These are phyloP conservation scores for Ophion ellenae DNA, from an alignment of 2,888 invertebrate species.

Conservation along the genomic window DNA sequence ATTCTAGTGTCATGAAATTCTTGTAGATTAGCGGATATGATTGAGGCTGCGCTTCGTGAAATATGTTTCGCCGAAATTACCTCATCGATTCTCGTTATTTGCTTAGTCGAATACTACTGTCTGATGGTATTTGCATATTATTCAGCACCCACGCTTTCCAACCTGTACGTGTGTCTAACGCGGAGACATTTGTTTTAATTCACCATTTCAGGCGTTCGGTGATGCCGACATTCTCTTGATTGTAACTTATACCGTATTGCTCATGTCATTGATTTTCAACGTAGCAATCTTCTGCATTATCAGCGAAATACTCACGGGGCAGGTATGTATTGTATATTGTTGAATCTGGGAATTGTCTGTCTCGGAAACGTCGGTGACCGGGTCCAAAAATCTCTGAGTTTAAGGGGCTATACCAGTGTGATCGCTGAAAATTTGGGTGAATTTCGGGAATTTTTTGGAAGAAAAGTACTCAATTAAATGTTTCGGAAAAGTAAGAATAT, in stretches of 20 bases:
- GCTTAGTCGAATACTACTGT: conserved; percentile 77
- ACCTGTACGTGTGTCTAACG: background rate
- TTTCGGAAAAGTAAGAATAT: too few species aligned
- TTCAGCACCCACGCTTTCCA: background rate
- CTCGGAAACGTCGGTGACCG: too few species aligned
- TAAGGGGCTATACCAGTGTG: too few species aligned
- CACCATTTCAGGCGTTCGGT: conserved; percentile 51
- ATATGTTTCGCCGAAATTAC: conserved; percentile 78
- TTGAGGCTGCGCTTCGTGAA: conserved; percentile 74
- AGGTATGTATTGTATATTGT: conserved; percentile 2
- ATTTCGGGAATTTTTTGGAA: too few species aligned
- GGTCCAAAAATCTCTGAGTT: too few species aligned
- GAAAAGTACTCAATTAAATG: too few species aligned
- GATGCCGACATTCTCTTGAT: conserved; percentile 45
- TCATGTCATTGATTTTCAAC: conserved; percentile 63
- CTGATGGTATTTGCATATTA: conserved; percentile 72
- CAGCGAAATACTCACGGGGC: conserved; percentile 58
- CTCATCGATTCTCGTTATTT: conserved; percentile 77
- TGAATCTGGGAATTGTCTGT: too few species aligned
- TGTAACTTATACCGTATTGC: conserved; percentile 47
- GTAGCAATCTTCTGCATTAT: conserved; percentile 67
- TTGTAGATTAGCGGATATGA: conserved; percentile 73
- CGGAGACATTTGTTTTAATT: background rate
- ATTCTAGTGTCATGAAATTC: conserved; percentile 1
- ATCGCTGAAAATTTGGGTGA: too few species aligned